Percentiles rank a stretch among this genome's conserved stretches.
Evolutionary conservation across 2,113 vertebrate species (phyloP).

Genomic region (Rhegmatorhina hoffmannsi): DNA sequence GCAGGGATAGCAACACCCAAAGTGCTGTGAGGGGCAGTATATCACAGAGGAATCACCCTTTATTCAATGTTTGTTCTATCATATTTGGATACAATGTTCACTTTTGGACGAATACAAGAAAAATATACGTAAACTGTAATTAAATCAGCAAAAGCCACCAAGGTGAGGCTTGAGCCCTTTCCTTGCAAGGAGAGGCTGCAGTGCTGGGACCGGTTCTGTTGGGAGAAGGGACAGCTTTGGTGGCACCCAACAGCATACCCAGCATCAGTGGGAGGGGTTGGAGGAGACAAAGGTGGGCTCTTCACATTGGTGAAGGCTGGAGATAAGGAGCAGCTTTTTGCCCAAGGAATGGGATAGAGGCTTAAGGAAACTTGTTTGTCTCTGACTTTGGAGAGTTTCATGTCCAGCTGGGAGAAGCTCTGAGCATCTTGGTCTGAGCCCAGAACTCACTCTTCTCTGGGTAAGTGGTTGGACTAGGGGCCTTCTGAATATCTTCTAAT

Average conservation of each 20-base stretch:
- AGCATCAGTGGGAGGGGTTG: fast-evolving
- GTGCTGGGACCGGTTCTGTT: neutral
- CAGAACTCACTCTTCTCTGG: neutral
- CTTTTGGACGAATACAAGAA: neutral
- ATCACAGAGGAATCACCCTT: neutral
- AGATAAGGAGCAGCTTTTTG: neutral
- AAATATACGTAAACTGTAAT: neutral
- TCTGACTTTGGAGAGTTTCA: neutral
- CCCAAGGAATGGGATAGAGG: fast-evolving
- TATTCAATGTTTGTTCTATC: neutral
- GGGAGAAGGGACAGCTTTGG: neutral
- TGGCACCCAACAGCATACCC: fast-evolving
- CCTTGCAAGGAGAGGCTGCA: neutral
- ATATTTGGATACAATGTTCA: neutral
- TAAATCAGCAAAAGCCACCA: neutral
- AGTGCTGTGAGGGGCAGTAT: fast-evolving
- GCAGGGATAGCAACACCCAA: neutral
- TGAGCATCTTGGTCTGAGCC: neutral
- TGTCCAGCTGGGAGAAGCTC: fast-evolving
- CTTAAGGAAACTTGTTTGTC: fast-evolving
- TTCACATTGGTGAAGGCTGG: fast-evolving
- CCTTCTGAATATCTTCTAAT: neutral
- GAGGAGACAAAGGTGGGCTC: neutral
- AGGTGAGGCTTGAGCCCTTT: no score
- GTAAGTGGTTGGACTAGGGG: neutral